phyloP scores from a whole-genome alignment of 2,797 vertebrate species.

The Rhincodon typus region DNA sequence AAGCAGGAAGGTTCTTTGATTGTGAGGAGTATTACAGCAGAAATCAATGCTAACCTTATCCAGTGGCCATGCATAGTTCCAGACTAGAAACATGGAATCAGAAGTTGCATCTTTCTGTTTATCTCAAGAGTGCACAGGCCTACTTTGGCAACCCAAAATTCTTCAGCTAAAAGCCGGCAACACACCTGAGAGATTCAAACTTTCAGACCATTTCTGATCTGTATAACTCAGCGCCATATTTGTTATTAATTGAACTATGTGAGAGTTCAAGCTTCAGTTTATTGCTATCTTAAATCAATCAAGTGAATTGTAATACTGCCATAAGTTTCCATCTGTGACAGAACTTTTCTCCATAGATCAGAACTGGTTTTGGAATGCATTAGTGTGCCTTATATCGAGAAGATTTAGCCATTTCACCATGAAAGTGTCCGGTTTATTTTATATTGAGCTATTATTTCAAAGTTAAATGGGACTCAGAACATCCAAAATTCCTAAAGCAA shows the following conservation, averaged over 20 bases:
- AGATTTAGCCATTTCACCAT: neutral
- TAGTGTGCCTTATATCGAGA: neutral
- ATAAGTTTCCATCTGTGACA: neutral
- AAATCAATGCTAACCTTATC: neutral
- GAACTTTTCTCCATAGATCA: neutral
- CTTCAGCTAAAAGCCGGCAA: neutral
- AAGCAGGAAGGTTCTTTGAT: neutral
- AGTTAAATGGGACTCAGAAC: neutral
- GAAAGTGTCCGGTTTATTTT: neutral
- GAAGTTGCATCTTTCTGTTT: neutral
- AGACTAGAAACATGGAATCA: neutral
- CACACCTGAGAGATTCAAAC: neutral
- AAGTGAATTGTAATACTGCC: neutral
- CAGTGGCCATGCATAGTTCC: neutral
- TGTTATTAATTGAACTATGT: neutral
- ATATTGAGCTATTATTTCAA: neutral
- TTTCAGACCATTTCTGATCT: neutral
- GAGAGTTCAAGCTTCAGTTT: neutral
- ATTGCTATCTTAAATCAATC: neutral
- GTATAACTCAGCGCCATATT: neutral
- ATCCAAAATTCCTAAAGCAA: neutral
- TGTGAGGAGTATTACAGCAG: neutral
- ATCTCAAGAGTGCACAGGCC: neutral
- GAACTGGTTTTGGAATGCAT: neutral
- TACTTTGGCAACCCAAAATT: neutral